Evolutionary conservation across 2,797 vertebrate species (phyloP), one percentile per base, ranked within the genome.

Genomic region (Phyllotis vaccarum): DNA sequence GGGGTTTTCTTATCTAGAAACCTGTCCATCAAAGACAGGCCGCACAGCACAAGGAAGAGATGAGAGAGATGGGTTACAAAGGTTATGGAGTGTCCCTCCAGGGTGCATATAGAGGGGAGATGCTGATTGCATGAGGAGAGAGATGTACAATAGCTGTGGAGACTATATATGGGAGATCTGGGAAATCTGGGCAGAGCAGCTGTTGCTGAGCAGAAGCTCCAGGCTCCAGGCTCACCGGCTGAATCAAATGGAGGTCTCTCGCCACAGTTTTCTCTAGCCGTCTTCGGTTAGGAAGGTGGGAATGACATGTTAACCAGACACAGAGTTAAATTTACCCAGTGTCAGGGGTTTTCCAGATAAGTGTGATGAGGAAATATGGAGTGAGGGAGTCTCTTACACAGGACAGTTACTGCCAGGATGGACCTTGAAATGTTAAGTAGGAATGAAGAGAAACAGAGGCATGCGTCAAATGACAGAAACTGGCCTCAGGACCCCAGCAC

Each of bases 21-120:
- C 21, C 89, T 88, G 40, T 3, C 29, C 16, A 6, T 58, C 19
- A 22, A 76, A 81, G 60, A 76, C 34, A 40, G 27, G 80, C 14
- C 49, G 29, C 24, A 49, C 11, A n/a, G 56, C 9, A 80, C 72
- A 82, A 95, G 60, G 60, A 43, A 64, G 75, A 70, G 83, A 40
- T 64, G 49, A 29, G 52, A 72, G 17, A n/a, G 58, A 58, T 60
- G 4, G 64, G 76, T 56, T 31, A 10, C 40, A 66, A 91, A 72
- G 52, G 74, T 58, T n/a, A 37, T 10, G 64, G 70, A 62, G 79
- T 90, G 93, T 81, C 92, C 94, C 80, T 66, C 83, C 93, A 74
- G 72, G 86, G 64, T 29, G 24, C 7, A 11, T 24, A 31, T 76
- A 66, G 68, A 29, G 27, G 37, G 7, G 43, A 74, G 56, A 49